Evolutionary conservation across 2,113 vertebrate genomes (phyloP).

Genomic region (Sinocyclocheilus anophthalmus): DNA sequence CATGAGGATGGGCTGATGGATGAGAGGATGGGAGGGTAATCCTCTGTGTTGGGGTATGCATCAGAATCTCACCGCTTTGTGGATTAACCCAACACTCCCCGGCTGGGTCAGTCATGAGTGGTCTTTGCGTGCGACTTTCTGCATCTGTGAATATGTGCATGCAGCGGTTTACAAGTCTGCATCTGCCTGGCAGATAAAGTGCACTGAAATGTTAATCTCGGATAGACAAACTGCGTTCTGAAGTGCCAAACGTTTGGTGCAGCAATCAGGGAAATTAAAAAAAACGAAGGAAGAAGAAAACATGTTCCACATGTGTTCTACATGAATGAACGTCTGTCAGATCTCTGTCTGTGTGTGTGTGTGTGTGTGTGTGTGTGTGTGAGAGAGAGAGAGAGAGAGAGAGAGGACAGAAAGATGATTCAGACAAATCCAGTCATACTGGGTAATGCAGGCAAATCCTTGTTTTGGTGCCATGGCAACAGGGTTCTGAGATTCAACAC

Average conservation of each 20-base stretch:
- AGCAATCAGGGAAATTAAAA: neutral
- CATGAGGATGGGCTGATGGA: conserved; percentile 46
- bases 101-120: conserved; percentile 40
- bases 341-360: neutral
- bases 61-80: conserved; percentile 46
- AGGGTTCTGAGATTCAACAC: conserved; percentile 52
- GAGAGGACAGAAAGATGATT: conserved; percentile 43
- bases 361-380: neutral
- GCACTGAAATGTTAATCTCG: conserved; percentile 22
- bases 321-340: conserved; percentile 17
- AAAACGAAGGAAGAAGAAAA: neutral
- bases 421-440: conserved; percentile 62
- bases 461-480: conserved; percentile 85
- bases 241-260: neutral
- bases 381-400: too few relatives aligned
- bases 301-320: neutral
- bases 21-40: conserved; percentile 52
- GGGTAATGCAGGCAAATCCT: conserved; percentile 73
- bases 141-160: conserved; percentile 18
- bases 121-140: conserved; percentile 38
- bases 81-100: conserved; percentile 53
- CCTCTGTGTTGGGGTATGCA: conserved; percentile 52
- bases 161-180: neutral
- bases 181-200: conserved; percentile 1
- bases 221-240: neutral